These are phyloP conservation scores for Setipinna tenuifilis DNA, from an alignment of 2,797 vertebrate genomes.

Conservation along the genomic window DNA sequence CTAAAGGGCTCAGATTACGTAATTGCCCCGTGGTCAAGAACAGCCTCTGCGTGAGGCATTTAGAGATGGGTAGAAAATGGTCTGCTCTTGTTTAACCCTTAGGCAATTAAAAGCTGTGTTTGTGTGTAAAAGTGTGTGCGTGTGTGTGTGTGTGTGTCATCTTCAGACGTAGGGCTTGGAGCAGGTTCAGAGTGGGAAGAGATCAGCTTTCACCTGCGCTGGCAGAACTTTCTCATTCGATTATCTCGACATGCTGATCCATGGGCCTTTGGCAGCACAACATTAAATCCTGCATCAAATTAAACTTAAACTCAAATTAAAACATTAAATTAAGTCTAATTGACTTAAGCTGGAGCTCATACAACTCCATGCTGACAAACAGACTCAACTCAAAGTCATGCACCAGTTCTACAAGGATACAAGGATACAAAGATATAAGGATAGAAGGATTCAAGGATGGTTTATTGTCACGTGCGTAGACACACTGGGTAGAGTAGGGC, in stretches of 20 bases:
- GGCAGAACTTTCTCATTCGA: background rate
- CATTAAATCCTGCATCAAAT: background rate
- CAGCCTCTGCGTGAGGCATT: background rate
- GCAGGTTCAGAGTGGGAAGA: background rate
- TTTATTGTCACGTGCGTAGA: too few relatives aligned
- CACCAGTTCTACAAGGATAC: too few relatives aligned
- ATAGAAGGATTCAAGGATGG: too few relatives aligned
- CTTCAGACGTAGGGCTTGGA: too few relatives aligned
- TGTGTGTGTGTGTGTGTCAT: too few relatives aligned
- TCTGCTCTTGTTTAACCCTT: background rate
- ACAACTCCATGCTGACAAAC: background rate
- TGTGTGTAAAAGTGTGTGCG: background rate
- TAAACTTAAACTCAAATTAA: too few relatives aligned
- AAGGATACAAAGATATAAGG: too few relatives aligned
- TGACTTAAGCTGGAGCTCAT: slow-evolving; percentile 9
- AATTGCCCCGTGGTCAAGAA: background rate
- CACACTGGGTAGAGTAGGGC: too few relatives aligned
- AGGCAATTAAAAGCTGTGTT: background rate
- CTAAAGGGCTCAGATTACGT: background rate
- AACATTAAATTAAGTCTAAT: too few relatives aligned
- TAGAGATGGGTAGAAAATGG: background rate
- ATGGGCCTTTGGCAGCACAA: background rate
- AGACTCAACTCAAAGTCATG: background rate
- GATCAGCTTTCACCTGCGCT: background rate
- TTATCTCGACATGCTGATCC: background rate